Base-by-base conservation (phyloP, 2,113 vertebrate species). In the Plecturocebus donacophilus region DNA sequence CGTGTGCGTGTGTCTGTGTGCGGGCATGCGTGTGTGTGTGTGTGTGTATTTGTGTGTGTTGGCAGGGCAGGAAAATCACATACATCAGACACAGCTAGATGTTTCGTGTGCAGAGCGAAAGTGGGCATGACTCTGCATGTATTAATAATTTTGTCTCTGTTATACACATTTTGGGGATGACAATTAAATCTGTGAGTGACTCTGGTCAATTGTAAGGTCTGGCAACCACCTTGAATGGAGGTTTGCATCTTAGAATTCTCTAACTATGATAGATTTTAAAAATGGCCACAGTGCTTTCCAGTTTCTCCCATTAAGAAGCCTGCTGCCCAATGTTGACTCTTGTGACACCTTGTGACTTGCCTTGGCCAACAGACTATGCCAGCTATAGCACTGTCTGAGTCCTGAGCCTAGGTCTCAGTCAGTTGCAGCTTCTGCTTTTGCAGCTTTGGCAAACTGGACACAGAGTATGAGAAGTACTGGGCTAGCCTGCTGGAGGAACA, bases 351-450 rank as follows among this genome's bases (percentile, higher is more conserved):
- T 0, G 2, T 19, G 14, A 32, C 56, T 47, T 40, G 40, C 17
- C 54, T 38, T 68, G 42, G 19, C 25, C 49, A 17, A 9, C 14
- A 87, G 30, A 47, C 47, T 6, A 85, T 12, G 66, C 45, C 5
- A 9, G 70, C 32, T 0, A 2, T 12, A 35, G 42, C 5, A 2
- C 2, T 27, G 0, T 3, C 1, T 38, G 38, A 17, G 12, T 47
- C 56, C 32, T 30, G 3, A 75, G 21, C 6, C n/a, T 21, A 5
- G 17, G 45, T 45, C 56, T 88, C n/a, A 2, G 2, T 27, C 6
- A 0, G 21, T 54, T 25, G 6, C 5, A 64, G 56, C 40, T 56
- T 49, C 52, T 16, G 32, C 56, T 80, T 64, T 40, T 11, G 20
- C 58, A 52, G 32, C 79, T 52, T 68, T 58, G 66, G 64, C 30